These are phyloP conservation scores for Scaptodrosophila latifasciaeformis DNA, from an alignment of 2,888 invertebrate genomes.

Conservation along the genomic window DNA sequence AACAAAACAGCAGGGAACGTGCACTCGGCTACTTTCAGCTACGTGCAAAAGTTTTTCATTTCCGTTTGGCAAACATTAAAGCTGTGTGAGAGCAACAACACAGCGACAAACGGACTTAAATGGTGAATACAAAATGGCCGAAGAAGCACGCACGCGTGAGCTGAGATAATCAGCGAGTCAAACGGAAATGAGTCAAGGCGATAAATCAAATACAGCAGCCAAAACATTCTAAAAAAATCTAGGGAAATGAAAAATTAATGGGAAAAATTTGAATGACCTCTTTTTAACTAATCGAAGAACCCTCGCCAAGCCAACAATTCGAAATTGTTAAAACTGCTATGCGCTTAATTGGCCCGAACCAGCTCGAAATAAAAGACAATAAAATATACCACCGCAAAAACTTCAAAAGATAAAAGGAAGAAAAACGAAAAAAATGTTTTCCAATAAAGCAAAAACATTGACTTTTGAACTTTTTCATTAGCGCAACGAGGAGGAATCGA, in stretches of 20 bases:
- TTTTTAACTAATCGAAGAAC: too few relatives aligned
- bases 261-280: too few relatives aligned
- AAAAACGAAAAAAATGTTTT: constrained; percentile 27
- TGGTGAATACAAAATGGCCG: constrained; percentile 3
- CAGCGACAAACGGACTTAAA: constrained; percentile 22
- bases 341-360: too few relatives aligned
- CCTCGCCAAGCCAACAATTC: too few relatives aligned
- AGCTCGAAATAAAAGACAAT: not conserved
- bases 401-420: constrained; percentile 25
- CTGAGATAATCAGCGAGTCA: constrained; percentile 44
- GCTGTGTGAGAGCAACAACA: constrained; percentile 53
- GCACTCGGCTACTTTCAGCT: constrained; percentile 63
- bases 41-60: constrained; percentile 69
- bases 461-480: constrained; percentile 68
- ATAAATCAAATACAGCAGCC: constrained; percentile 63
- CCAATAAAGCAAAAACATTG: constrained; percentile 41
- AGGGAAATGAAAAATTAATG: too few relatives aligned
- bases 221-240: too few relatives aligned
- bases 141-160: constrained; percentile 36
- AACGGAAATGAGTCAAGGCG: constrained; percentile 54
- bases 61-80: constrained; percentile 69
- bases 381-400: constrained; percentile 13
- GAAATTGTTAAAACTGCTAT: too few relatives aligned
- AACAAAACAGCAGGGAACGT: constrained; percentile 40
- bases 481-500: constrained; percentile 28